Evolutionary conservation across 2,888 invertebrate genomes (phyloP).

Genomic region (Nomada fabriciana): DNA sequence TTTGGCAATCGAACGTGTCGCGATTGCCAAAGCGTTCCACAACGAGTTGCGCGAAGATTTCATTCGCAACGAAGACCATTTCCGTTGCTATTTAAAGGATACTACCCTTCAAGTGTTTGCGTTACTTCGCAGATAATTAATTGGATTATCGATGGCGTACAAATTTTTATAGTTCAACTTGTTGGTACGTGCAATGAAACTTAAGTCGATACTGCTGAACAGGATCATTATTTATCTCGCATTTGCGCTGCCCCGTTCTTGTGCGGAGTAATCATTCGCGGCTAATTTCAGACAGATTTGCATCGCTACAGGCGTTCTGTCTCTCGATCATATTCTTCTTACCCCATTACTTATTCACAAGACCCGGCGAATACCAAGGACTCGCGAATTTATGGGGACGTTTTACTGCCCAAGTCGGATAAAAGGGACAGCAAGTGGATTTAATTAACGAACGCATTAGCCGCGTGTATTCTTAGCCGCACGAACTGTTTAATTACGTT

Average conservation of each 20-base stretch:
- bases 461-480: neutral
- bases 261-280: neutral
- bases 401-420: neutral
- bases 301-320: neutral
- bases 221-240: no score
- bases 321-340: neutral
- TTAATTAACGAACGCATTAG: constrained; percentile 5
- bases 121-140: neutral
- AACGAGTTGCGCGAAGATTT: constrained; percentile 29
- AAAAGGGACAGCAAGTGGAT: neutral
- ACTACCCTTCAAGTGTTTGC: neutral
- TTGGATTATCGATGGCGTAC: neutral
- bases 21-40: constrained; percentile 39
- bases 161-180: no score
- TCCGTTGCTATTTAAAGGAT: neutral
- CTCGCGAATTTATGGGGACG: neutral
- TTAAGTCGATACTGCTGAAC: no score
- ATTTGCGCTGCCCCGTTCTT: no score
- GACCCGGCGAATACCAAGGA: neutral
- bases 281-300: neutral
- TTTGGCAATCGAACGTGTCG: constrained; percentile 54
- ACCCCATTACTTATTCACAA: neutral
- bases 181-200: no score
- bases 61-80: constrained; percentile 15
- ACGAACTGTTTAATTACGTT: neutral